A percentile compares a stretch with the other conserved stretches of the same genome.
phyloP scores from a whole-genome alignment of 2,797 vertebrate species.

The Enteromius fasciolatus region DNA sequence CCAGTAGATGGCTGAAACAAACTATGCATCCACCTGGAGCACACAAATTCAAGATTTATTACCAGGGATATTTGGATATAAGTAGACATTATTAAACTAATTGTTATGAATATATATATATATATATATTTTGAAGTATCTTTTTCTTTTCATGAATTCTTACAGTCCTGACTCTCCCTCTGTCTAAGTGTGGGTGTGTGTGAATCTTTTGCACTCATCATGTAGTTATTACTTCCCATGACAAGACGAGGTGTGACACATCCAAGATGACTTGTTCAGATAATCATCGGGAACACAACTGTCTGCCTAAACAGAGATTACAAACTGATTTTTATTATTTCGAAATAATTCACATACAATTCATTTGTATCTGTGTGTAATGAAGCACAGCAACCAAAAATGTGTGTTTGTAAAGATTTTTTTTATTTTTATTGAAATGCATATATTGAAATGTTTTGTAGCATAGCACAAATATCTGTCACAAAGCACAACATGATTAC shows the following conservation, averaged over 20 bases:
- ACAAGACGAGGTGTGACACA: background rate
- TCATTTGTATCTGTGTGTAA: background rate
- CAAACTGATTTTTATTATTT: background rate
- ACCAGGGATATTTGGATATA: background rate
- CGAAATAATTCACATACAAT: background rate
- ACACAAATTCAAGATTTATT: background rate
- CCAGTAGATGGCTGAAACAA: background rate
- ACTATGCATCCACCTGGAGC: background rate
- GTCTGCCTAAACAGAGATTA: background rate
- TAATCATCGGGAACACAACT: background rate
- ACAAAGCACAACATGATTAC: background rate
- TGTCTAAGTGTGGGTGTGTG: background rate
- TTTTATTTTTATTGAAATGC: background rate
- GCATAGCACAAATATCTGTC: constrained; percentile 9
- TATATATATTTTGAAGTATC: too few species aligned
- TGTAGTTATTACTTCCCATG: background rate
- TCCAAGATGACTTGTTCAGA: background rate
- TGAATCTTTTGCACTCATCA: background rate
- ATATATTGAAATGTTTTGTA: background rate
- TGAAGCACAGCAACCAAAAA: background rate
- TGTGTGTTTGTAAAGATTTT: background rate
- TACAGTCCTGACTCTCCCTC: background rate
- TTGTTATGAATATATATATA: too few species aligned
- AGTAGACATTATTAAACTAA: background rate
- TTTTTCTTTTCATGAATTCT: too few species aligned